These are phyloP conservation scores for Squalus acanthias DNA, from an alignment of 2,797 vertebrate species.

Conservation along the genomic window DNA sequence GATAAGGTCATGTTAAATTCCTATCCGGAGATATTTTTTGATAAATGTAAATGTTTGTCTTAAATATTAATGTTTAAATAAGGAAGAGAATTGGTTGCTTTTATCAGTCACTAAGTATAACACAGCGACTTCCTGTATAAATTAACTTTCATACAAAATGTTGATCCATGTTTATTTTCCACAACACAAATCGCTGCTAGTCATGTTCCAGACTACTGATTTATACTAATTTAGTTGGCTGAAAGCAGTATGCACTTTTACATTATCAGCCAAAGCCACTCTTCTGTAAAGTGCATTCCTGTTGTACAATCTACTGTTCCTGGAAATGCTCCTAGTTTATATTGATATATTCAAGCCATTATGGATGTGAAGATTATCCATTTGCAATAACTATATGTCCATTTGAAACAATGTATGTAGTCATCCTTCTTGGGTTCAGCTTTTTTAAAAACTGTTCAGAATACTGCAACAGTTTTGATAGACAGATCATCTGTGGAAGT, in stretches of 20 bases:
- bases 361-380: neutral
- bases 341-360: neutral
- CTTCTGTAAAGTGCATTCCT: neutral
- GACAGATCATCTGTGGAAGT: neutral
- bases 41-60: neutral
- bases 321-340: neutral
- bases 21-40: neutral
- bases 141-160: constrained; percentile 22
- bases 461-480: neutral
- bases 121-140: neutral
- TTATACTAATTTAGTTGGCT: neutral
- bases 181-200: neutral
- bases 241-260: constrained; percentile 16
- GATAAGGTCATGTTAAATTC: neutral
- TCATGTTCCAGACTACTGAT: neutral
- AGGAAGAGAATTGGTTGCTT: neutral
- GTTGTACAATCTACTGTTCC: neutral
- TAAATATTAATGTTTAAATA: neutral
- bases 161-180: neutral
- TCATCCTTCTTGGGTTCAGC: neutral
- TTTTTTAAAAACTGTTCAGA: neutral
- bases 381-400: neutral
- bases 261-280: neutral
- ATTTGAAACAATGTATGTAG: neutral
- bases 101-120: neutral